Evolutionary conservation across 1,140 invertebrate genomes (phyloP).

Genomic region (Conus ventricosus): DNA sequence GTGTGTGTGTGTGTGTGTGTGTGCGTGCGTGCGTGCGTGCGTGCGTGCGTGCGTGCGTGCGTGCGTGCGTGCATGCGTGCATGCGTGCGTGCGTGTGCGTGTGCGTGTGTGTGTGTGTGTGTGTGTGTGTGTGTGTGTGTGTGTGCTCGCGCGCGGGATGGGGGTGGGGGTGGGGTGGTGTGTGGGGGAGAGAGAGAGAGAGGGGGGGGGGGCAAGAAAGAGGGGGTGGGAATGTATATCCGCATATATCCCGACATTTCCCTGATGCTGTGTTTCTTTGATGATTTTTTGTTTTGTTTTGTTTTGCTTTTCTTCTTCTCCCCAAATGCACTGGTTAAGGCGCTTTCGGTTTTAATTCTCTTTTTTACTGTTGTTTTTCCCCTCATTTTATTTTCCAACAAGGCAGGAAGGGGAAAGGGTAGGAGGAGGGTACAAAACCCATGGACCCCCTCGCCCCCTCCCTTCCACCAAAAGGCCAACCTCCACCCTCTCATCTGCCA

Average conservation of each 20-base stretch:
- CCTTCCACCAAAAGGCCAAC: not conserved
- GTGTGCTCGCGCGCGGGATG: too few relatives aligned
- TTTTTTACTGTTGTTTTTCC: not conserved
- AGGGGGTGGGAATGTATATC: not conserved
- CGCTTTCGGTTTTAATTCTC: not conserved
- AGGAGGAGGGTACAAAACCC: not conserved
- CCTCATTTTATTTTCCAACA: not conserved
- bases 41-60: not conserved
- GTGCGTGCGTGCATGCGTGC: too few relatives aligned
- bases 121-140: too few relatives aligned
- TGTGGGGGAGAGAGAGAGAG: too few relatives aligned
- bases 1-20: slow-evolving; percentile 12
- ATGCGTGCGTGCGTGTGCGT: too few relatives aligned
- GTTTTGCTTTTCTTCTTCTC: not conserved
- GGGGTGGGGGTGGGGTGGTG: too few relatives aligned
- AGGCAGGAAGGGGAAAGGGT: not conserved
- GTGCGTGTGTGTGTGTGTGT: too few relatives aligned
- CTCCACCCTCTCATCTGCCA: not conserved
- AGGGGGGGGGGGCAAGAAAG: not conserved
- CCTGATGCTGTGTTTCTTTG: too few relatives aligned
- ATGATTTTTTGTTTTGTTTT: too few relatives aligned
- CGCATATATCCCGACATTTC: not conserved
- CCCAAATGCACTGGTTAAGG: not conserved
- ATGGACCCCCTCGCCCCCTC: too few relatives aligned
- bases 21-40: slow-evolving; percentile 8